Evolutionary conservation across 2,113 vertebrate genomes (phyloP).

Genomic region (Gyps fulvus): DNA sequence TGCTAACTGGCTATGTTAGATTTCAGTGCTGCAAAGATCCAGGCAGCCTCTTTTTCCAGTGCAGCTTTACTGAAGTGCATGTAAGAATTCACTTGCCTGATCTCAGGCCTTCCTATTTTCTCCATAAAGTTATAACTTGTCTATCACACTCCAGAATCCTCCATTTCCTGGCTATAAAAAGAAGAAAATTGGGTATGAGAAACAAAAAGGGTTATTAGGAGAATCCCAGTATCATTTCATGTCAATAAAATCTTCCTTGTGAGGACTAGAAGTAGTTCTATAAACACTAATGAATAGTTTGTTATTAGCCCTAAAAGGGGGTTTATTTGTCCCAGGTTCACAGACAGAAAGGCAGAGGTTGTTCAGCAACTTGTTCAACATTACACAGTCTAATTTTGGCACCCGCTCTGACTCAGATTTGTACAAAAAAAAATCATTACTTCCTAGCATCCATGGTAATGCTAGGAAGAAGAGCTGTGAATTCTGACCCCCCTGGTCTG

Average conservation of each 20-base stretch:
- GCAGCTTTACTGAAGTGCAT: not conserved
- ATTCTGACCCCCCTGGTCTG: not conserved
- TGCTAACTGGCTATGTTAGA: not conserved
- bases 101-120: not conserved
- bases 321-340: not conserved
- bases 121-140: not conserved
- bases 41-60: not conserved
- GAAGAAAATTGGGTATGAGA: not conserved
- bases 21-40: not conserved
- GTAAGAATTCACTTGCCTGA: not conserved
- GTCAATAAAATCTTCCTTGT: not conserved
- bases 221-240: not conserved
- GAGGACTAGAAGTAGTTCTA: not conserved
- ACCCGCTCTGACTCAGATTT: not conserved
- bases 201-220: not conserved
- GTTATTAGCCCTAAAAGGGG: not conserved
- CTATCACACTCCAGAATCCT: not conserved
- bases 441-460: not conserved
- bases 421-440: not conserved
- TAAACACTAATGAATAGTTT: not conserved
- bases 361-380: not conserved
- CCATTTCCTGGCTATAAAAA: not conserved
- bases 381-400: not conserved
- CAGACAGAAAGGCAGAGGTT: not conserved
- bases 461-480: not conserved